Percentiles rank a stretch among this genome's conserved stretches.
These are phyloP conservation scores for Listronotus oregonensis DNA, from an alignment of 1,140 invertebrate species.

Conservation along the genomic window DNA sequence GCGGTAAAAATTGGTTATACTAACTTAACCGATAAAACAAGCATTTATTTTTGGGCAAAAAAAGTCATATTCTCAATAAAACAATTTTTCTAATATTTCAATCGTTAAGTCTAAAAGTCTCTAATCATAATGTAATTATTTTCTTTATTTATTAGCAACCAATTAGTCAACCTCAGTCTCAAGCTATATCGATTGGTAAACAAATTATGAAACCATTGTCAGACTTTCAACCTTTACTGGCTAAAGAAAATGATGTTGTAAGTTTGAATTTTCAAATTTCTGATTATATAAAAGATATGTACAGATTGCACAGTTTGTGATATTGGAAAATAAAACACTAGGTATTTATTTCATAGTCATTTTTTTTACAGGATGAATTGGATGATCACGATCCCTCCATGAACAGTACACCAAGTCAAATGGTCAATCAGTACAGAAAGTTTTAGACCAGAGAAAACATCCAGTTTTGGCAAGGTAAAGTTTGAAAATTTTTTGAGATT, in stretches of 20 bases:
- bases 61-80: too few relatives aligned
- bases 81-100: too few relatives aligned
- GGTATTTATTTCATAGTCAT: neutral
- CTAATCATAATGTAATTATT: too few relatives aligned
- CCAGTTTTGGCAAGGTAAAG: conserved; percentile 25
- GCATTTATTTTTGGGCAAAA: too few relatives aligned
- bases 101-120: too few relatives aligned
- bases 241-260: conserved; percentile 3
- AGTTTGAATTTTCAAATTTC: neutral
- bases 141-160: conserved; percentile 5
- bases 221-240: neutral
- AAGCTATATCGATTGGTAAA: conserved; percentile 1
- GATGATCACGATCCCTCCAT: conserved; percentile 30
- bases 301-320: neutral
- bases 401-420: conserved; percentile 22
- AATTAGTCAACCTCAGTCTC: neutral
- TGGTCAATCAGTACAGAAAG: conserved; percentile 22
- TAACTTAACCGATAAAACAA: too few relatives aligned
- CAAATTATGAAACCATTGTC: conserved; percentile 11
- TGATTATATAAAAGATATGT: neutral
- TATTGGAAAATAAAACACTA: too few relatives aligned
- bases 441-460: conserved; percentile 25
- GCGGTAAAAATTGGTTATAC: too few relatives aligned
- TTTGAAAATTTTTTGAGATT: too few relatives aligned
- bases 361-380: conserved; percentile 23